These are phyloP conservation scores for Protobothrops flavoviridis DNA, from an alignment of 2,113 vertebrate species.

Conservation along the genomic window DNA sequence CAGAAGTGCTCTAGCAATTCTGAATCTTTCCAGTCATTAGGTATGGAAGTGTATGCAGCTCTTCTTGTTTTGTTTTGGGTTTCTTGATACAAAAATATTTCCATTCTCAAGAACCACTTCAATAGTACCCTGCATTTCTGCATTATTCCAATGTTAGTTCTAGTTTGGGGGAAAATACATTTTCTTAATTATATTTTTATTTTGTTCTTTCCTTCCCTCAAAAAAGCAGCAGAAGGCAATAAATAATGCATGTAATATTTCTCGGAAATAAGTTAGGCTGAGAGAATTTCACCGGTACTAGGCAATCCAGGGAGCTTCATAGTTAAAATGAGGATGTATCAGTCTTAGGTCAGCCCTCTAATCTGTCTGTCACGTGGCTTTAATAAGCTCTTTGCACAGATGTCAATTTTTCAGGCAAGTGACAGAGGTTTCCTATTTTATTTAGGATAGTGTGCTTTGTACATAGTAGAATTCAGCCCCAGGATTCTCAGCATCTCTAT, in stretches of 20 bases:
- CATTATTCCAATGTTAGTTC: not conserved
- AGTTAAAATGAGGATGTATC: not conserved
- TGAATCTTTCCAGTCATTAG: not conserved
- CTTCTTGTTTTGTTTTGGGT: not conserved
- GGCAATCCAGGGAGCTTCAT: not conserved
- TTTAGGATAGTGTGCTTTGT: not conserved
- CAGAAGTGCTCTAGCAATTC: not conserved
- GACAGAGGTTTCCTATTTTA: not conserved
- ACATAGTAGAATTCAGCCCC: not conserved
- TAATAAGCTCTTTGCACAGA: not conserved
- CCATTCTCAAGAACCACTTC: not conserved
- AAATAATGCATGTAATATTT: not conserved
- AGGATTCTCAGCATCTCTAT: not conserved
- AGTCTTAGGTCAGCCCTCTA: not conserved
- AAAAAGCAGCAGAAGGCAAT: not conserved
- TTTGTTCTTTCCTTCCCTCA: not conserved
- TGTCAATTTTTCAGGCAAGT: not conserved
- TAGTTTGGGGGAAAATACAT: not conserved
- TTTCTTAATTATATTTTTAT: not conserved
- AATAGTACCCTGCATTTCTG: not conserved
- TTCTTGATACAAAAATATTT: not conserved
- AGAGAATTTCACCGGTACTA: not conserved
- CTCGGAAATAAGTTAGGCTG: not conserved
- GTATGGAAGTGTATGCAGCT: not conserved
- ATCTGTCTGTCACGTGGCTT: not conserved